phyloP scores from a whole-genome alignment of 2,888 invertebrate genomes.

The Torymus aiolomorphi region DNA sequence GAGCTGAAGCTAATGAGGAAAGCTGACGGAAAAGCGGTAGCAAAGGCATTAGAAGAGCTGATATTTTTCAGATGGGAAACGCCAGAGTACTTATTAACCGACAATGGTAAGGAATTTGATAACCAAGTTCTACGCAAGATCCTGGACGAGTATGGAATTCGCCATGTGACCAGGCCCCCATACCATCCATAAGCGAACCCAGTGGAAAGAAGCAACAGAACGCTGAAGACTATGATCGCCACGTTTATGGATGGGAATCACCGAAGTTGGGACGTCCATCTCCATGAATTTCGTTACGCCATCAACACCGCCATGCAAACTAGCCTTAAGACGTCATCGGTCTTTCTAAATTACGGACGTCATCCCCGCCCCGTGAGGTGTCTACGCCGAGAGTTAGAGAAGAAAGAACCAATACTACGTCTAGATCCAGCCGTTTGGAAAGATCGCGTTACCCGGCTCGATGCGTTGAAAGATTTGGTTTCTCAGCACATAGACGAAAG shows the following conservation, averaged over 20 bases:
- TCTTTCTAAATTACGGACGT: too few relatives aligned
- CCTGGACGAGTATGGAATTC: slow-evolving; percentile 39
- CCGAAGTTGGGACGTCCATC: neutral
- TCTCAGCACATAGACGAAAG: too few relatives aligned
- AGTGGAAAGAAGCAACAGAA: too few relatives aligned
- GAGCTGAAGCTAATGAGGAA: neutral
- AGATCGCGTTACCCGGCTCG: too few relatives aligned
- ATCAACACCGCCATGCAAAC: too few relatives aligned
- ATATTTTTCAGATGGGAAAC: too few relatives aligned
- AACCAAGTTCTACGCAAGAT: slow-evolving; percentile 6
- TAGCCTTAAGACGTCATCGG: too few relatives aligned
- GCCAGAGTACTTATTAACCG: slow-evolving; percentile 10
- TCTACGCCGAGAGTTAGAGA: too few relatives aligned
- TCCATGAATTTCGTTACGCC: neutral
- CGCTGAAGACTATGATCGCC: slow-evolving; percentile 58
- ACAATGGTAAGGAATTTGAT: slow-evolving; percentile 22
- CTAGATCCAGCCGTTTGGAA: too few relatives aligned
- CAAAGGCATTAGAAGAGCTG: neutral
- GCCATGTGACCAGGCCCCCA: slow-evolving; percentile 40
- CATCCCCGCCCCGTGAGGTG: too few relatives aligned
- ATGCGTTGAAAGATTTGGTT: too few relatives aligned
- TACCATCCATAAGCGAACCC: slow-evolving; percentile 62
- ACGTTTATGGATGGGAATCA: slow-evolving; percentile 58
- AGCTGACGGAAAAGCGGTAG: neutral
- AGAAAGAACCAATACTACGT: too few relatives aligned